Percentiles rank a stretch among this genome's conserved stretches.
Evolutionary conservation across 1,140 invertebrate species (phyloP).

Genomic region (Chlorops oryzae): DNA sequence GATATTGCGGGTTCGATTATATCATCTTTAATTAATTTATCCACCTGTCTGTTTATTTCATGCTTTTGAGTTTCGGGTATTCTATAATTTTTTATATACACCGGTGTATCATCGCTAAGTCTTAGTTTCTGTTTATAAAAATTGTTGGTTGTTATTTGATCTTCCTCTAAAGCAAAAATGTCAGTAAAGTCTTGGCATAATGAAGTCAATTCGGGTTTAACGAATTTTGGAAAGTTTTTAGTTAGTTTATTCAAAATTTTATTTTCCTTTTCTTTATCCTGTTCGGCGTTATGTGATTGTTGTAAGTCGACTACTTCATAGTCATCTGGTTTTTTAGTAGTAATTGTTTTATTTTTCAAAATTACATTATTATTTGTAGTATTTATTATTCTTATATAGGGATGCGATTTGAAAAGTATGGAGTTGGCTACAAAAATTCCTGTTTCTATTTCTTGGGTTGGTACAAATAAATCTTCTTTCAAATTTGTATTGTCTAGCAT

Average conservation of each 20-base stretch:
- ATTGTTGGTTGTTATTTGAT: background rate
- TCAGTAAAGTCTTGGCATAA: background rate
- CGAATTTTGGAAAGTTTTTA: background rate
- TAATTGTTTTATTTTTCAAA: too few relatives aligned
- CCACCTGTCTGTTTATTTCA: background rate
- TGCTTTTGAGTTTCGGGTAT: constrained; percentile 2
- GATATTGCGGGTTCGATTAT: background rate
- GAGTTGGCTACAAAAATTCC: too few relatives aligned
- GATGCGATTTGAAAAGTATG: too few relatives aligned
- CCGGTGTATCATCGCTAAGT: too few relatives aligned
- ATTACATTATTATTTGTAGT: too few relatives aligned
- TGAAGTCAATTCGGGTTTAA: background rate
- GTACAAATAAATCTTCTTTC: background rate
- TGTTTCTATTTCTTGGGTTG: too few relatives aligned
- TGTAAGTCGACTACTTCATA: background rate
- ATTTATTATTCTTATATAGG: too few relatives aligned
- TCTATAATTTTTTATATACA: constrained; percentile 12
- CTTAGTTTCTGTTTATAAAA: too few relatives aligned
- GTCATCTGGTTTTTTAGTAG: background rate
- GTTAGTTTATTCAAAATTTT: too few relatives aligned
- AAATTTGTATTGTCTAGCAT: too few relatives aligned
- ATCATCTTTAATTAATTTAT: constrained; percentile 5
- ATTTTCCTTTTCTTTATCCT: too few relatives aligned
- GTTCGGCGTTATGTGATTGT: too few relatives aligned
- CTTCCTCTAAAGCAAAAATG: background rate